Percentiles rank a stretch among this genome's conserved stretches.
Conservation (phyloP, 2,113 vertebrate species). For the Sisor rabdophorus region DNA sequence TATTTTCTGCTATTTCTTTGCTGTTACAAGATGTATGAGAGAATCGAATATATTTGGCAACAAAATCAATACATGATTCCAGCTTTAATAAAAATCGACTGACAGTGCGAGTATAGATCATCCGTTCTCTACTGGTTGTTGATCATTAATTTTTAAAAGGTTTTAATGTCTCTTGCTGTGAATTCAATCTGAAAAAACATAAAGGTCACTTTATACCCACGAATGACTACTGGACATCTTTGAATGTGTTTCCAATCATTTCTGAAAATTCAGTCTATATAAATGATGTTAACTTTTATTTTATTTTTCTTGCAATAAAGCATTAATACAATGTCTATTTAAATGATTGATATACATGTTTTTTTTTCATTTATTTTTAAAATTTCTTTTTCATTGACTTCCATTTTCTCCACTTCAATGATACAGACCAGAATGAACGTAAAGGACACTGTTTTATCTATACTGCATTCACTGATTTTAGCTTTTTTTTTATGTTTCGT, state of each 20-base stretch:
- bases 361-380: background rate
- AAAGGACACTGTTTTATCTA: background rate
- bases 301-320: too few relatives aligned
- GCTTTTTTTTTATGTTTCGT: background rate
- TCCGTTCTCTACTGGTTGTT: background rate
- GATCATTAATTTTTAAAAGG: background rate
- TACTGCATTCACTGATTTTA: background rate
- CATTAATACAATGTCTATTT: too few relatives aligned
- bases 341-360: too few relatives aligned
- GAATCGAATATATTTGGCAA: background rate
- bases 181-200: background rate
- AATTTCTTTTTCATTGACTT: background rate
- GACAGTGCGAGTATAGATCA: background rate
- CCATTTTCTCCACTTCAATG: background rate
- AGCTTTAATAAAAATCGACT: background rate
- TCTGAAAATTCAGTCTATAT: too few relatives aligned
- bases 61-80: conserved; percentile 11
- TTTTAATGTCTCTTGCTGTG: background rate
- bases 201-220: background rate
- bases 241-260: background rate
- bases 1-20: background rate
- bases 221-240: background rate
- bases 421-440: background rate
- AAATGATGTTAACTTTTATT: too few relatives aligned
- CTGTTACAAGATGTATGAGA: background rate